A percentile compares a stretch with the other conserved stretches of the same genome.
Evolutionary conservation across 2,888 invertebrate species (phyloP).

Genomic region (Drosophila antonietae): DNA sequence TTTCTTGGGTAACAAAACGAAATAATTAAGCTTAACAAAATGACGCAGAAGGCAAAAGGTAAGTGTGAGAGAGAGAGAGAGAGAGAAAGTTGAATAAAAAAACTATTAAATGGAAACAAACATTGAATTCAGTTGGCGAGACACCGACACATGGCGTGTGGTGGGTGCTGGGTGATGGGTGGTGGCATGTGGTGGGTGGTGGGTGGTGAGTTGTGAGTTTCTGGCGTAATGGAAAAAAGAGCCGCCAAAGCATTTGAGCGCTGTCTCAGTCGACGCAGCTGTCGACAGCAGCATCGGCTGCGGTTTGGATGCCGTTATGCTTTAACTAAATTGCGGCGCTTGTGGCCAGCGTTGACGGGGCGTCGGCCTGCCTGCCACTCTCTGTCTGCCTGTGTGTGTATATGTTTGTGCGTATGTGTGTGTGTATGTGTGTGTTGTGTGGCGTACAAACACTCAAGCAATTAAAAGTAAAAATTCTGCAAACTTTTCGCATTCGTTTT

Average conservation of each 20-base stretch:
- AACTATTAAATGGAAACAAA: conserved; percentile 47
- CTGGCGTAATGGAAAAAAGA: conserved; percentile 11
- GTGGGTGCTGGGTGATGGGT: not conserved
- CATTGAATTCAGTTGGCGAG: conserved; percentile 53
- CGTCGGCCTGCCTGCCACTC: conserved; percentile 25
- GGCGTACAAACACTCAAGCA: conserved; percentile 75
- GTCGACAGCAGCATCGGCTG: conserved; percentile 52
- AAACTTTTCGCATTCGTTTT: conserved; percentile 77
- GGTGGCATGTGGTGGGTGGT: not conserved
- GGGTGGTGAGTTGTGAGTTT: not conserved
- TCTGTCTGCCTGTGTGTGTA: not conserved
- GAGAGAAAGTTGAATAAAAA: conserved; percentile 28
- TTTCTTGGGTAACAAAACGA: conserved; percentile 30
- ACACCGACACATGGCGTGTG: conserved; percentile 5
- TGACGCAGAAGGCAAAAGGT: conserved; percentile 1
- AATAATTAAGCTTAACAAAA: conserved; percentile 36
- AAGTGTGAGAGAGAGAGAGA: not conserved
- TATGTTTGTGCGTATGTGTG: conserved; percentile 6
- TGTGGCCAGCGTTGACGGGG: conserved; percentile 45
- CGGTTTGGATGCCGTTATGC: conserved; percentile 71
- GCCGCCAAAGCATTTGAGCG: conserved; percentile 49
- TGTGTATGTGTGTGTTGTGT: conserved; percentile 25
- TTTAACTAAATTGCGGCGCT: conserved; percentile 79
- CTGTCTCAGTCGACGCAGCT: conserved; percentile 26
- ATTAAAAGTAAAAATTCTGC: conserved; percentile 77